Conservation (phyloP, 2,888 invertebrate genomes). For the Nomada goodeniana region DNA sequence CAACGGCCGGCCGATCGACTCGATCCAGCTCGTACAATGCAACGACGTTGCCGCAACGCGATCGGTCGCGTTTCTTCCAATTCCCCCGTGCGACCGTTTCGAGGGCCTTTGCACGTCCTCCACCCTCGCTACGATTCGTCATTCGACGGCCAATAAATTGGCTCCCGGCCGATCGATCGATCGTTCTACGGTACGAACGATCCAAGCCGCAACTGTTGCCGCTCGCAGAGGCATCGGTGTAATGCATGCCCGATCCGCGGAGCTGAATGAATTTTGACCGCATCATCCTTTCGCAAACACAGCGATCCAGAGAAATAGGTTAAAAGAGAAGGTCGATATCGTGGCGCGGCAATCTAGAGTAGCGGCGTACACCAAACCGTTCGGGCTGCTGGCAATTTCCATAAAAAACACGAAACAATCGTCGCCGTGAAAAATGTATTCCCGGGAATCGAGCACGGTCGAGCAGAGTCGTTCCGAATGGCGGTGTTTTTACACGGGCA, state of each 20-base stretch:
- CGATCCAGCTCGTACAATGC: conserved; percentile 68
- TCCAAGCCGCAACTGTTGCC: neutral
- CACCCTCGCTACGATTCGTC: conserved; percentile 26
- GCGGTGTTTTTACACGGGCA: conserved; percentile 28
- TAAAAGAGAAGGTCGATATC: conserved; percentile 52
- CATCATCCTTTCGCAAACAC: conserved; percentile 16
- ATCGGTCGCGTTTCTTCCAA: conserved; percentile 33
- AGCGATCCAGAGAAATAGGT: conserved; percentile 23
- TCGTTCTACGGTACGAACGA: neutral
- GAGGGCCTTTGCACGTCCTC: conserved; percentile 32
- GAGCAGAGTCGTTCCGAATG: conserved; percentile 31
- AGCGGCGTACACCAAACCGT: conserved; percentile 4
- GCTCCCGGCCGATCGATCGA: neutral
- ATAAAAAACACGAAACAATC: conserved; percentile 54
- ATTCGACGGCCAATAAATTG: conserved; percentile 42
- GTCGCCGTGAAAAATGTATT: conserved; percentile 51
- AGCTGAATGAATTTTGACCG: neutral
- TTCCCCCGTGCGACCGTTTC: conserved; percentile 27
- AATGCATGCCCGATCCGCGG: neutral
- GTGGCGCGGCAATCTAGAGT: conserved; percentile 22
- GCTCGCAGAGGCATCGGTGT: neutral
- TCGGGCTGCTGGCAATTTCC: conserved; percentile 39
- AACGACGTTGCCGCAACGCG: conserved; percentile 36
- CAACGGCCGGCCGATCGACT: conserved; percentile 63
- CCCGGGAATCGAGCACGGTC: conserved; percentile 38